Evolutionary conservation across 2,797 vertebrate species (phyloP).

Genomic region (Anabas testudineus): DNA sequence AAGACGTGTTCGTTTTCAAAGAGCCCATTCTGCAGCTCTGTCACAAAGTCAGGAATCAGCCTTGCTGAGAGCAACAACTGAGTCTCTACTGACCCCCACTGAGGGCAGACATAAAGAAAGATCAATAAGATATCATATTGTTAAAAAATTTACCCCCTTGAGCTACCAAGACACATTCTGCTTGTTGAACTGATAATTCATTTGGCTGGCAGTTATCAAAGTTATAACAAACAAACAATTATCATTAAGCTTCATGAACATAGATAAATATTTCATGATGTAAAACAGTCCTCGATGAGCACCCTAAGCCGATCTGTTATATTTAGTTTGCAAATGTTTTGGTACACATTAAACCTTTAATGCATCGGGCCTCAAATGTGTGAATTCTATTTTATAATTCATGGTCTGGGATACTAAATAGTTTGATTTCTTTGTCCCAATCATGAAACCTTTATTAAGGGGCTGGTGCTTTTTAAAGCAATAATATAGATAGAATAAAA

Average conservation of each 20-base stretch:
- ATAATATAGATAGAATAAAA: no score
- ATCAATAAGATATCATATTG: conserved; percentile 49
- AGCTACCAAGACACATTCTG: conserved; percentile 26
- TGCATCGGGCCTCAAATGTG: no score
- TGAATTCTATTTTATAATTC: no score
- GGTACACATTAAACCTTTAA: no score
- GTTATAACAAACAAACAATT: conserved; percentile 49
- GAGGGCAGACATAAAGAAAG: conserved; percentile 12
- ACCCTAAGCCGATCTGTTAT: no score
- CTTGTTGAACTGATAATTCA: conserved; percentile 47
- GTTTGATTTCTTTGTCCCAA: no score
- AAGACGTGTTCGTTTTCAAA: conserved; percentile 9
- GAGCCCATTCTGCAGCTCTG: conserved; percentile 20
- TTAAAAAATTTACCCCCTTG: conserved; percentile 35
- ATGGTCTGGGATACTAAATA: no score
- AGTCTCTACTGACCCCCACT: conserved; percentile 24
- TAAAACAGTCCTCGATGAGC: conserved; percentile 14
- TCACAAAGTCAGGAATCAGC: conserved; percentile 32
- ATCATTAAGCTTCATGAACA: conserved; percentile 35
- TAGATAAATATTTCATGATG: conserved; percentile 49
- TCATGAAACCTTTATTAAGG: no score
- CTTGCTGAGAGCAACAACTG: conserved; percentile 23
- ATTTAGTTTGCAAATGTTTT: no score
- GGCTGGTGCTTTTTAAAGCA: no score
- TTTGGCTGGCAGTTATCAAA: conserved; percentile 43